These are phyloP conservation scores for Agrypnus murinus DNA, from an alignment of 2,888 invertebrate species.

Conservation along the genomic window DNA sequence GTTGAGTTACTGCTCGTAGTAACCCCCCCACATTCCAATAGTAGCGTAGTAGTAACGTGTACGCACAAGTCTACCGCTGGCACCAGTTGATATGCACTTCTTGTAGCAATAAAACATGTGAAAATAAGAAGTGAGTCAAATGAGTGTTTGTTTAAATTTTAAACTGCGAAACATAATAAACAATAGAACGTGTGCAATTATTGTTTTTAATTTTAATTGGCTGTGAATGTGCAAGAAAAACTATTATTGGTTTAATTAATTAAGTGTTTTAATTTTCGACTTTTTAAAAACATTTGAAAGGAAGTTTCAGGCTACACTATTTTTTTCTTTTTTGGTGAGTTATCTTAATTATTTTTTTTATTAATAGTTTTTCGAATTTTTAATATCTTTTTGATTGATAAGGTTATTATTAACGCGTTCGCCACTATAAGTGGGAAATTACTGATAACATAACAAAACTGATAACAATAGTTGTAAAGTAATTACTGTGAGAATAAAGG, in stretches of 20 bases:
- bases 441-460: slow-evolving; percentile 1
- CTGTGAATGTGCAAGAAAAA: not conserved
- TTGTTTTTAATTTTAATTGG: not conserved
- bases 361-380: not conserved
- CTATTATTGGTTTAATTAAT: not conserved
- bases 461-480: slow-evolving; percentile 14
- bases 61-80: slow-evolving; percentile 55
- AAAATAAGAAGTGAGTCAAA: slow-evolving; percentile 2
- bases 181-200: not conserved
- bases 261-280: not conserved
- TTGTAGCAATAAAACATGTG: slow-evolving; percentile 33
- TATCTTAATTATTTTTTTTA: slow-evolving; percentile 2
- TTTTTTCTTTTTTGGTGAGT: no score
- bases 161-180: not conserved
- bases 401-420: slow-evolving; percentile 23
- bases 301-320: no score
- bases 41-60: slow-evolving; percentile 64
- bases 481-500: slow-evolving; percentile 11
- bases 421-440: slow-evolving; percentile 9
- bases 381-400: not conserved
- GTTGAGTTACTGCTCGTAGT: slow-evolving; percentile 66
- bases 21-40: slow-evolving; percentile 68
- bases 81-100: slow-evolving; percentile 52
- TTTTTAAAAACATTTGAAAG: not conserved
- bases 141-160: slow-evolving; percentile 5